Evolutionary conservation across 2,797 vertebrate species (phyloP).

Genomic region (Chelon labrosus): DNA sequence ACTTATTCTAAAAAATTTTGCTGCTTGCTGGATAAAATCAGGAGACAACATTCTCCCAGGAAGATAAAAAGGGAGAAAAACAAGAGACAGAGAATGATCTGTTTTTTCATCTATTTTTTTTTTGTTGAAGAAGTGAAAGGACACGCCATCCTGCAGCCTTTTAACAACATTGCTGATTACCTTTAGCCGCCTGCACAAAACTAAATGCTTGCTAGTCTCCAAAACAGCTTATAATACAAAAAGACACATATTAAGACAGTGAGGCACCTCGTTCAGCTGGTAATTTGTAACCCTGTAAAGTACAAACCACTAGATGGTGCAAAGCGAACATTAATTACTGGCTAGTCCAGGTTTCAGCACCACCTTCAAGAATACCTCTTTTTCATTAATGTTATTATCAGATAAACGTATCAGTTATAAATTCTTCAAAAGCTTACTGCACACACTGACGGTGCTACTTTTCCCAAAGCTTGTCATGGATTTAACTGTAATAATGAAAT

Average conservation of each 20-base stretch:
- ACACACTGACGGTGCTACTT: too few relatives aligned
- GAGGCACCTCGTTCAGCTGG: not conserved
- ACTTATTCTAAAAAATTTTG: not conserved
- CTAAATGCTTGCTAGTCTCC: not conserved
- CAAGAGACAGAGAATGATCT: not conserved
- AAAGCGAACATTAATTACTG: too few relatives aligned
- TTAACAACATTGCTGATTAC: not conserved
- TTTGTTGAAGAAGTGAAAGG: not conserved
- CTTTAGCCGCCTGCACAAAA: not conserved
- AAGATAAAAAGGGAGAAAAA: too few relatives aligned
- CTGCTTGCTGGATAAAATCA: not conserved
- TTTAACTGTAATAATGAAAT: too few relatives aligned
- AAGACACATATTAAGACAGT: not conserved
- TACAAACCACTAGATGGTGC: conserved; percentile 37
- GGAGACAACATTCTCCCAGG: too few relatives aligned
- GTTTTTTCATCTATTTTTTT: not conserved
- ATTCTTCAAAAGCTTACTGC: too few relatives aligned
- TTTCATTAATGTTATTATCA: too few relatives aligned
- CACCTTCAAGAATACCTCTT: not conserved
- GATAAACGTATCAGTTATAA: not conserved
- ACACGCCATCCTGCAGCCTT: not conserved
- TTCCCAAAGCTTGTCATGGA: too few relatives aligned
- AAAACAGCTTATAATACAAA: not conserved
- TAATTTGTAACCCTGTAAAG: not conserved
- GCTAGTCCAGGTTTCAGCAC: not conserved